A percentile compares a stretch with the other conserved stretches of the same genome.
Evolutionary conservation across 2,113 vertebrate species (phyloP).

Genomic region (Microcebus murinus): DNA sequence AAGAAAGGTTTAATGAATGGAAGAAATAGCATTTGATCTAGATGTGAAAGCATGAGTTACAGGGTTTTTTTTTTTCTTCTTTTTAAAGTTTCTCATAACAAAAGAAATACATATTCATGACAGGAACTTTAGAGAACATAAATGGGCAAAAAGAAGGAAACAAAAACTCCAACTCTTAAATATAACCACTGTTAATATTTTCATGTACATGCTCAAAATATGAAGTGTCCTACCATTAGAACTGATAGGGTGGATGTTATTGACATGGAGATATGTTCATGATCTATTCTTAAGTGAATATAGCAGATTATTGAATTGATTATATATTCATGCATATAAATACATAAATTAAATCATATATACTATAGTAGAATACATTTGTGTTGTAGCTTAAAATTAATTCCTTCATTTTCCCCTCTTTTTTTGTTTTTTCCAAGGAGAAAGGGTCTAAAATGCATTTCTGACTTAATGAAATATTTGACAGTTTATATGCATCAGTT

Average conservation of each 20-base stretch:
- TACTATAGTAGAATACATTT: background rate
- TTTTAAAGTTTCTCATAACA: background rate
- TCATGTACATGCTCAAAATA: background rate
- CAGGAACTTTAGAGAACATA: background rate
- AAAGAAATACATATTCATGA: background rate
- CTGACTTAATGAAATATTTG: constrained; percentile 4
- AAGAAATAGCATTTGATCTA: background rate
- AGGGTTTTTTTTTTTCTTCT: background rate
- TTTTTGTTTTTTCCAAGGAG: background rate
- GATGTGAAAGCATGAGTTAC: background rate
- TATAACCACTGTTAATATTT: background rate
- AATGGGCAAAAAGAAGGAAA: background rate
- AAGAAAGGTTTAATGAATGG: background rate
- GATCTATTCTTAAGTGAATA: background rate
- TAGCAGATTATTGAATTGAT: background rate
- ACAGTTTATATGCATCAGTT: background rate
- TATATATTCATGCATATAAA: background rate
- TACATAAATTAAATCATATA: background rate
- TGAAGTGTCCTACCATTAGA: background rate
- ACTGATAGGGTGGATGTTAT: background rate
- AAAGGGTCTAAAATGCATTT: constrained; percentile 12
- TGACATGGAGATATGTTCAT: background rate
- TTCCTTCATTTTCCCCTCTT: background rate
- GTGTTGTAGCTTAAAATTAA: background rate
- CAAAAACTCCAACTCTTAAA: background rate